Evolutionary conservation across 2,888 invertebrate genomes (phyloP).

Genomic region (Creontiades dilutus): DNA sequence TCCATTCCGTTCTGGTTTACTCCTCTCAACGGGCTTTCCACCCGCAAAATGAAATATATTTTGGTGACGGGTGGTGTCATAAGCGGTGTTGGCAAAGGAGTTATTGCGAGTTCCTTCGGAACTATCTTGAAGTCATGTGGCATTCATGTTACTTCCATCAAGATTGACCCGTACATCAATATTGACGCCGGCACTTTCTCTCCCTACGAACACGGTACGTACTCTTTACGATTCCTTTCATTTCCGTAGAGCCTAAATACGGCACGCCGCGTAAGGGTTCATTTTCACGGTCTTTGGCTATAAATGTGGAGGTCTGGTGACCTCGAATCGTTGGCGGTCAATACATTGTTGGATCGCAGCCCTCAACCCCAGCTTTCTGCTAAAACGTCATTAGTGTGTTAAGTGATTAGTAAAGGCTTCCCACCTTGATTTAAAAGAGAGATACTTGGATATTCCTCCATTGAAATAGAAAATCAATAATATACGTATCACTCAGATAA

Average conservation of each 20-base stretch:
- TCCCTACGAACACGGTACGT: slow-evolving; percentile 96
- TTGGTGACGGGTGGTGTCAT: slow-evolving; percentile 99
- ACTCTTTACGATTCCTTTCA: neutral
- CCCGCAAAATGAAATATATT: slow-evolving; percentile 92
- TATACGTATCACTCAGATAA: no score
- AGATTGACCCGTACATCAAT: slow-evolving; percentile 99
- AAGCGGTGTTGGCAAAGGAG: slow-evolving; percentile 98
- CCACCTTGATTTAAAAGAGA: no score
- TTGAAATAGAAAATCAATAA: no score
- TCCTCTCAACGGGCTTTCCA: neutral
- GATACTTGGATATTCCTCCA: no score
- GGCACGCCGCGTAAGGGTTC: neutral
- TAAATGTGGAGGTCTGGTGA: slow-evolving; percentile 1
- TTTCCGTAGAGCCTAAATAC: neutral
- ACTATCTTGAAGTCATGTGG: slow-evolving; percentile 97
- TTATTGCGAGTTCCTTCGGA: slow-evolving; percentile 96
- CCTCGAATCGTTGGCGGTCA: neutral
- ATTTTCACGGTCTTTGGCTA: slow-evolving; percentile 2
- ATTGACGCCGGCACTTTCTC: slow-evolving; percentile 99
- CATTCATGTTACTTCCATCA: slow-evolving; percentile 97
- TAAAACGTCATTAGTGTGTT: no score
- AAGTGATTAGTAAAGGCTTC: no score
- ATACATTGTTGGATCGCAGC: neutral
- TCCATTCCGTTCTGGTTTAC: neutral
- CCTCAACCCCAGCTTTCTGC: neutral